Percentiles rank a stretch among this genome's conserved stretches.
phyloP scores from a whole-genome alignment of 2,113 vertebrate species.

The Gadus chalcogrammus region DNA sequence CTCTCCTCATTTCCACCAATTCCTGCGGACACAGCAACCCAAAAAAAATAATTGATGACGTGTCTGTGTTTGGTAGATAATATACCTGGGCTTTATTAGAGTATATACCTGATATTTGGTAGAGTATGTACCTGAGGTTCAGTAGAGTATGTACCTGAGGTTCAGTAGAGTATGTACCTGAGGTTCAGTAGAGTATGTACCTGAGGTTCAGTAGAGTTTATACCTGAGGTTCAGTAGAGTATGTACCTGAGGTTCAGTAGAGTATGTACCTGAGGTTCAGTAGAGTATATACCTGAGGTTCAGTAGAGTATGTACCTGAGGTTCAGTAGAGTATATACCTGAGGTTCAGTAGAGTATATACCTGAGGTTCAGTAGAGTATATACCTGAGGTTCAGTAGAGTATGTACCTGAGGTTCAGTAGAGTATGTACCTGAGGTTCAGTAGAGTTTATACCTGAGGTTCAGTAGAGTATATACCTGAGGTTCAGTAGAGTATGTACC shows the following conservation, averaged over 20 bases:
- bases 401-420: slow-evolving; percentile 62
- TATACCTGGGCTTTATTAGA: no score
- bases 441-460: not conserved
- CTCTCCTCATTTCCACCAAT: slow-evolving; percentile 82
- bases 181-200: slow-evolving; percentile 35
- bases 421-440: slow-evolving; percentile 65
- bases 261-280: no score
- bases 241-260: no score
- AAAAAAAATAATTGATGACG: slow-evolving; percentile 4
- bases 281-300: slow-evolving; percentile 60
- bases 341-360: no score
- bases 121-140: slow-evolving; percentile 61
- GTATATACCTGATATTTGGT: no score
- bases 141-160: slow-evolving; percentile 62
- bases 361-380: no score
- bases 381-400: no score
- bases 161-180: slow-evolving; percentile 17
- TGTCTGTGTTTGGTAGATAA: not conserved
- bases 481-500: no score
- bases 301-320: slow-evolving; percentile 62
- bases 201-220: slow-evolving; percentile 55
- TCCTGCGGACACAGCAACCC: slow-evolving; percentile 57
- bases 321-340: slow-evolving; percentile 20
- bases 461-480: no score
- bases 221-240: slow-evolving; percentile 62